Percentiles rank a stretch among this genome's conserved stretches.
Conservation (phyloP, 2,888 invertebrate genomes). For the Harpalus rufipes region DNA sequence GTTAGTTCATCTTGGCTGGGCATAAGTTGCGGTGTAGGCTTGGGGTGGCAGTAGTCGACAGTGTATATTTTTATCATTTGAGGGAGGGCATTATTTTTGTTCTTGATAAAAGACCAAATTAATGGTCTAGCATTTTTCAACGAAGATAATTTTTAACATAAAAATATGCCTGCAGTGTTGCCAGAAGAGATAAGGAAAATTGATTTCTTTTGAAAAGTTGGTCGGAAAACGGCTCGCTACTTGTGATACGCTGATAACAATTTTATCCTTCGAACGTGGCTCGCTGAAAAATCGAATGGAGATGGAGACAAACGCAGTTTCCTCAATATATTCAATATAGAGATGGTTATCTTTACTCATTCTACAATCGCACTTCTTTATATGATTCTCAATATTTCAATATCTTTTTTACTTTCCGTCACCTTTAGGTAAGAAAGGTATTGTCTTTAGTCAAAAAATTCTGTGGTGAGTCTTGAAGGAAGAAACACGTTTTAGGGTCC, state of each 20-base stretch:
- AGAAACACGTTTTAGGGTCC: too few relatives aligned
- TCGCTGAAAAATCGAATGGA: slow-evolving; percentile 60
- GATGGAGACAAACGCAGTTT: slow-evolving; percentile 50
- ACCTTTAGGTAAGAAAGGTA: too few relatives aligned
- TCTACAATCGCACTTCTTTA: slow-evolving; percentile 2
- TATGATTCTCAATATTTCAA: too few relatives aligned
- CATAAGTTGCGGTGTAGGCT: slow-evolving; percentile 15
- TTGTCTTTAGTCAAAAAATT: too few relatives aligned
- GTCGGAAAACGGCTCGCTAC: slow-evolving; percentile 55
- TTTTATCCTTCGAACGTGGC: slow-evolving; percentile 56
- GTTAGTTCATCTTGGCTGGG: not conserved
- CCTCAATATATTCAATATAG: slow-evolving; percentile 49
- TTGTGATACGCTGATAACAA: slow-evolving; percentile 56
- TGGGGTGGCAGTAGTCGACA: slow-evolving; percentile 27
- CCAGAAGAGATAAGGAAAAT: slow-evolving; percentile 61
- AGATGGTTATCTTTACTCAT: slow-evolving; percentile 35
- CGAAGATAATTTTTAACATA: slow-evolving; percentile 66
- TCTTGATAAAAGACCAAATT: slow-evolving; percentile 64
- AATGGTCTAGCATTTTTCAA: slow-evolving; percentile 65
- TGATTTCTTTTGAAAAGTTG: slow-evolving; percentile 67
- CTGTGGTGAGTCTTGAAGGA: too few relatives aligned
- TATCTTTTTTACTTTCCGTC: too few relatives aligned
- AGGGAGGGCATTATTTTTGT: slow-evolving; percentile 59
- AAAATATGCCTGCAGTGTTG: slow-evolving; percentile 66
- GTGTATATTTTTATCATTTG: slow-evolving; percentile 61